Evolutionary conservation across 2,888 invertebrate species (phyloP), one percentile per base, ranked within the genome.

Genomic region (Cryptus armator): DNA sequence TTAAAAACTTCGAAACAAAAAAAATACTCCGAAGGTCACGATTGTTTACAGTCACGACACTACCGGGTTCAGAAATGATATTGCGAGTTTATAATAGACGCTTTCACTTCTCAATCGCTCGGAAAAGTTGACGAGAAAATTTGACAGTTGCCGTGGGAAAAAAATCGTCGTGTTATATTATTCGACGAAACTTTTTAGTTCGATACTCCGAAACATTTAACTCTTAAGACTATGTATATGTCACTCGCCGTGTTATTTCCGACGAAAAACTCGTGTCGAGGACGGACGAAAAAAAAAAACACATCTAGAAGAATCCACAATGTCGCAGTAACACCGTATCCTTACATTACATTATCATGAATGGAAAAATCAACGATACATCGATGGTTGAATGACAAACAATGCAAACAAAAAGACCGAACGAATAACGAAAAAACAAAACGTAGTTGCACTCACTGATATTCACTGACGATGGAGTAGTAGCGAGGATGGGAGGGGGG

Each of bases 371-470:
- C 43, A 74, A 74, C 19, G 16, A 46, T 29, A 14, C 19, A 48
- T 19, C 48, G 48, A 51, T 3, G 44, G 43, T 44, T 24, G 16
- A 67, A 12, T n/a, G 24, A 5, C 19, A 14, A 32, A 32, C 3
- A 32, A 10, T 14, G 10, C 0, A 43, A 16, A 37, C 29, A n/a
- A 32, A 32, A 53, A 53, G 19, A 19, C 24, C 24, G 48, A 51
- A 51, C 14, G 37, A 32, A 16, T 16, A 5, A 10, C 5, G 37
- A 32, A 53, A 53, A 71, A 71, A 37, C 32, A 71, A 53, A 71
- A 53, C 32, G 7, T 14, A 53, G 48, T 71, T 32, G 32, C 71
- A 71, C 71, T 53, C 71, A 71, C 71, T 71, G n/a, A 32, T 53
- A 71, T 46, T 46, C 67, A 68, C 67, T 68, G 44, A 19, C 16